Evolutionary conservation across 2,113 vertebrate genomes (phyloP).

Genomic region (Sarotherodon lohbergeri): DNA sequence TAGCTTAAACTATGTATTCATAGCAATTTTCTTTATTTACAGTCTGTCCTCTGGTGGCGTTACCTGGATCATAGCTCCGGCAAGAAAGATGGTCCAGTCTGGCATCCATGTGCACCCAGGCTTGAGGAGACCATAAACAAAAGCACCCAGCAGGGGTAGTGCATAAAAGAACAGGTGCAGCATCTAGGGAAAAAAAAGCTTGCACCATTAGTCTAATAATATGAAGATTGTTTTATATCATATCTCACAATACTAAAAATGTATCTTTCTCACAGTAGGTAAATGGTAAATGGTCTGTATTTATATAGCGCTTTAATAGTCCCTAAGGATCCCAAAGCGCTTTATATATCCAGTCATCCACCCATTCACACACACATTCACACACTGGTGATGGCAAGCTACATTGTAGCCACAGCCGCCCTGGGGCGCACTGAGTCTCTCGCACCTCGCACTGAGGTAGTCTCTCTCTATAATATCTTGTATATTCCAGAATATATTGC

Average conservation of each 20-base stretch:
- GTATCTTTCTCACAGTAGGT: neutral
- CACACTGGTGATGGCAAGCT: too few species aligned
- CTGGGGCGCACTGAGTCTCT: too few species aligned
- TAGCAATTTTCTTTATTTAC: neutral
- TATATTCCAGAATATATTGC: neutral
- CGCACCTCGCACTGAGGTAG: neutral
- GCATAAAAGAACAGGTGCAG: conserved; percentile 81
- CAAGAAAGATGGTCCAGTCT: conserved; percentile 80
- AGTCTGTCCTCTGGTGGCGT: neutral
- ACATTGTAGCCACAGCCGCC: too few species aligned
- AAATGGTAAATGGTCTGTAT: too few species aligned
- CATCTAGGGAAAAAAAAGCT: conserved; percentile 72
- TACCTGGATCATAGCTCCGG: conserved; percentile 86
- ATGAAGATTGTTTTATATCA: neutral
- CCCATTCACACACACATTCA: too few species aligned
- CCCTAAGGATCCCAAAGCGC: too few species aligned
- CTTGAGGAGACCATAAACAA: conserved; percentile 75
- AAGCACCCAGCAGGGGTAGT: conserved; percentile 78
- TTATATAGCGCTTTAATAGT: too few species aligned
- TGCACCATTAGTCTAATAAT: neutral
- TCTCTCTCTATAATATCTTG: neutral
- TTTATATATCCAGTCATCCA: too few species aligned
- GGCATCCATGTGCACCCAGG: conserved; percentile 87
- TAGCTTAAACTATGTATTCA: neutral
- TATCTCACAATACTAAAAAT: neutral